A percentile compares a stretch with the other conserved stretches of the same genome.
Evolutionary conservation across 1,140 invertebrate genomes (phyloP).

Genomic region (Zelostemma sp.): DNA sequence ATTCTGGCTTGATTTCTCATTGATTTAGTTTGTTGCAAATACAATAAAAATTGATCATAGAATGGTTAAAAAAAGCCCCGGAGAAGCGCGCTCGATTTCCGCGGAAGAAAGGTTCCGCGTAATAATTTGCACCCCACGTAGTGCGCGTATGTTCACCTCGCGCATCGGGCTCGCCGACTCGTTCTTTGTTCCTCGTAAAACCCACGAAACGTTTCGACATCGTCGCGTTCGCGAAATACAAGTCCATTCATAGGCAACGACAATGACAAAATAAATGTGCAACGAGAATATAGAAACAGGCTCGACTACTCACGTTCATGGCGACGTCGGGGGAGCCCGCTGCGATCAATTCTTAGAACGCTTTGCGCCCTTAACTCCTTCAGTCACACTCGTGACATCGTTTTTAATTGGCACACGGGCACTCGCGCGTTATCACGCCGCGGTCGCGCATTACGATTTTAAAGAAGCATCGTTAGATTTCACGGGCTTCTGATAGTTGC

Average conservation of each 20-base stretch:
- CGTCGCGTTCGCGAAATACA: background rate
- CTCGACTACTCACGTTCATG: conserved; percentile 45
- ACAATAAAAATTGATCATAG: too few species aligned
- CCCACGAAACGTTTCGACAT: background rate
- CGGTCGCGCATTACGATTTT: background rate
- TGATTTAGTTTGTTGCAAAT: too few species aligned
- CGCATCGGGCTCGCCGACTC: background rate
- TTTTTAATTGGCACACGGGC: background rate
- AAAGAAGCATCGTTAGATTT: background rate
- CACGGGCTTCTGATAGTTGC: background rate
- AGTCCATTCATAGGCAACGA: background rate
- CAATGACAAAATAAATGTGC: background rate
- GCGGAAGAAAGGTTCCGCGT: too few species aligned
- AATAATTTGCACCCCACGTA: background rate
- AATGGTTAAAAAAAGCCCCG: too few species aligned
- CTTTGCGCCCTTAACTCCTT: conserved; percentile 28
- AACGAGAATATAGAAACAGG: too few species aligned
- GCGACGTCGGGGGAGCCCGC: conserved; percentile 33
- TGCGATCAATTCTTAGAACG: conserved; percentile 34
- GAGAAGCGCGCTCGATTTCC: too few species aligned
- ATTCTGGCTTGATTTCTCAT: too few species aligned
- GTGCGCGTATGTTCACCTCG: background rate
- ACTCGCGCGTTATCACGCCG: background rate
- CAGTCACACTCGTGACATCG: conserved; percentile 15
- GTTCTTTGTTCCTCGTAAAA: background rate